Evolutionary conservation across 2,888 invertebrate species (phyloP).

Genomic region (Odontothrips loti): DNA sequence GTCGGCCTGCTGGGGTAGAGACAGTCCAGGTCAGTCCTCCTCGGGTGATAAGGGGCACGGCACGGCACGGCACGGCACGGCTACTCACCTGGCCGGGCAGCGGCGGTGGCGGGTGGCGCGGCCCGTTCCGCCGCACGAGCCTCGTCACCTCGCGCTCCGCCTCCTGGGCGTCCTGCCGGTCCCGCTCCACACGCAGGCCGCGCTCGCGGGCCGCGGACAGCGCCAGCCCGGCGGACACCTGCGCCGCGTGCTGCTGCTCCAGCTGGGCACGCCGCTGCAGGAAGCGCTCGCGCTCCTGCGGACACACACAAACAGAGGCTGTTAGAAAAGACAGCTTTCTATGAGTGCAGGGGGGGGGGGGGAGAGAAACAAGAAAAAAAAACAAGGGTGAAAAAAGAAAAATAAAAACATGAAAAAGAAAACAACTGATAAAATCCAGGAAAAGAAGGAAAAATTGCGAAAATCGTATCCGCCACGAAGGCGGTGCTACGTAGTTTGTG

Average conservation of each 20-base stretch:
- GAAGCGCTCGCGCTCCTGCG: background rate
- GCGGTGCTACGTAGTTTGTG: too few species aligned
- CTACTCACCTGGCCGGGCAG: background rate
- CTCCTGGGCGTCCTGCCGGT: conserved; percentile 44
- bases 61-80: too few species aligned
- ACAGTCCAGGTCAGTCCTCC: background rate
- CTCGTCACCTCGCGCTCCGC: conserved; percentile 42
- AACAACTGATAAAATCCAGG: too few species aligned
- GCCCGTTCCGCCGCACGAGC: conserved; percentile 43
- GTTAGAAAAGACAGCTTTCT: too few species aligned
- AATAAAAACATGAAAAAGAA: too few species aligned
- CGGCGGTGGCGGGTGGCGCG: conserved; percentile 35
- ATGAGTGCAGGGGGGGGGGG: too few species aligned
- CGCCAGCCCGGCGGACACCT: conserved; percentile 27
- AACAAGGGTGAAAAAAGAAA: too few species aligned
- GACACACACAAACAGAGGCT: background rate
- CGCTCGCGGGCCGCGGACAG: conserved; percentile 35
- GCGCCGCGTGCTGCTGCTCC: conserved; percentile 21
- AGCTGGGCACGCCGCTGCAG: background rate
- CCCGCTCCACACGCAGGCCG: conserved; percentile 39
- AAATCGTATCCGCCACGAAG: too few species aligned
- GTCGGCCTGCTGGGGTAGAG: background rate
- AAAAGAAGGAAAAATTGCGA: too few species aligned
- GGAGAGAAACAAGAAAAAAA: background rate
- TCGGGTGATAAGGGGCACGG: too few species aligned